Conservation (phyloP, 37 sponge, comb jelly and placozoan species). For the Ianthella basta region DNA sequence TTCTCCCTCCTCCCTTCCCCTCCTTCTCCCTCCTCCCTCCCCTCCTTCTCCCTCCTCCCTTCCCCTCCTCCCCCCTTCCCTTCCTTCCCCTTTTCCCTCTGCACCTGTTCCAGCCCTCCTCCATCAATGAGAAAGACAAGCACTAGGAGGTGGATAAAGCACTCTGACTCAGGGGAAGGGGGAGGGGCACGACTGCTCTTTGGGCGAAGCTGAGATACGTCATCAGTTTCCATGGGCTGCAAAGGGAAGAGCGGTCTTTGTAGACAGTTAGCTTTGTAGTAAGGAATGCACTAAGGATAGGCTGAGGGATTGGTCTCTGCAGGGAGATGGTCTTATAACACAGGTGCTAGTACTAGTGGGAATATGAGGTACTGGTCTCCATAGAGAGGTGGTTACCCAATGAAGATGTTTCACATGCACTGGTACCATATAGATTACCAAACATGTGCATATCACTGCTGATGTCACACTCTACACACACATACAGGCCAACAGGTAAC, state of each 20-base stretch:
- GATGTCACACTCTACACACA: neutral
- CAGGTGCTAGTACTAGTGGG: neutral
- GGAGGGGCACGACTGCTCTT: conserved; percentile 43
- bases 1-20: neutral
- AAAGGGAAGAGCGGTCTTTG: neutral
- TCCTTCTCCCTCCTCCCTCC: neutral
- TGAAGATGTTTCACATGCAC: too few relatives aligned
- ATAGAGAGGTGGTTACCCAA: too few relatives aligned
- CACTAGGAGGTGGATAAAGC: conserved; percentile 83
- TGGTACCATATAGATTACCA: too few relatives aligned
- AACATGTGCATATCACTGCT: too few relatives aligned
- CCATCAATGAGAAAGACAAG: conserved; percentile 75
- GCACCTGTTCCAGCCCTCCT: conserved; percentile 55
- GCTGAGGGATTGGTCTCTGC: too few relatives aligned
- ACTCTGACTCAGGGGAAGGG: conserved; percentile 72
- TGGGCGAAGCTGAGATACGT: conserved; percentile 27
- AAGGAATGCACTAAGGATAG: too few relatives aligned
- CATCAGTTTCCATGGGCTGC: conserved; percentile 65
- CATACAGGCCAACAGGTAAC: too few relatives aligned
- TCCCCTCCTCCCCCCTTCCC: neutral
- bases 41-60: neutral
- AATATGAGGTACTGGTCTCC: too few relatives aligned
- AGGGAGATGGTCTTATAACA: too few relatives aligned
- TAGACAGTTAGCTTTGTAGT: neutral
- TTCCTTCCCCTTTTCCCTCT: neutral